Conservation (phyloP, 2,113 vertebrate genomes). For the Leptocoma aspasia region DNA sequence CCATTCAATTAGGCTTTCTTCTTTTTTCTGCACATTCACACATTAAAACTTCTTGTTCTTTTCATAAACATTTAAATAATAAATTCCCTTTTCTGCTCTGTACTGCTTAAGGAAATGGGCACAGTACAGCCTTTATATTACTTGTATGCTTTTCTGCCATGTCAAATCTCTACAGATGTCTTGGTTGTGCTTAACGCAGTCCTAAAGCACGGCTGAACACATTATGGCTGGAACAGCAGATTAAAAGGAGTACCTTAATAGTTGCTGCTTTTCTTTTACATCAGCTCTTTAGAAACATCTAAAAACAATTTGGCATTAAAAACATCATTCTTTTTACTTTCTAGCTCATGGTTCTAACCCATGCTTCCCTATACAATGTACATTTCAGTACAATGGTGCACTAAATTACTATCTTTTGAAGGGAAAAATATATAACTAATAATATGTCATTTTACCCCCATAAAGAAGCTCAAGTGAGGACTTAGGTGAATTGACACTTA, state of each 20-base stretch:
- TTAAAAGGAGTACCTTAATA: neutral
- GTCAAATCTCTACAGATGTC: neutral
- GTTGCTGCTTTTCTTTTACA: neutral
- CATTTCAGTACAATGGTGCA: neutral
- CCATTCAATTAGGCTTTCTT: neutral
- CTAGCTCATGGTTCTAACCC: neutral
- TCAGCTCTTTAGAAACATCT: neutral
- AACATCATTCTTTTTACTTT: neutral
- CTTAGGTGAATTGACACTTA: neutral
- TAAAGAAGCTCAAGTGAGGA: neutral
- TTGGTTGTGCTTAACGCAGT: neutral
- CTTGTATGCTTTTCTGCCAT: neutral
- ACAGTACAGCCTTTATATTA: neutral
- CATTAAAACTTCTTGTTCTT: constrained; percentile 27
- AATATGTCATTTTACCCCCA: neutral
- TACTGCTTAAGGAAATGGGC: neutral
- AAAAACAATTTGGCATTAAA: neutral
- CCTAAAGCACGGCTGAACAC: neutral
- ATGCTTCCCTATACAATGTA: neutral
- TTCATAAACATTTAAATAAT: constrained; percentile 55
- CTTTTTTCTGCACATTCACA: neutral
- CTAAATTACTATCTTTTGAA: neutral
- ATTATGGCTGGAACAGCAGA: neutral
- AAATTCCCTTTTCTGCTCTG: constrained; percentile 21
- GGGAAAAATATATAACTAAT: neutral